Conservation (phyloP, 1,140 invertebrate genomes). For the Aphis craccivora region DNA sequence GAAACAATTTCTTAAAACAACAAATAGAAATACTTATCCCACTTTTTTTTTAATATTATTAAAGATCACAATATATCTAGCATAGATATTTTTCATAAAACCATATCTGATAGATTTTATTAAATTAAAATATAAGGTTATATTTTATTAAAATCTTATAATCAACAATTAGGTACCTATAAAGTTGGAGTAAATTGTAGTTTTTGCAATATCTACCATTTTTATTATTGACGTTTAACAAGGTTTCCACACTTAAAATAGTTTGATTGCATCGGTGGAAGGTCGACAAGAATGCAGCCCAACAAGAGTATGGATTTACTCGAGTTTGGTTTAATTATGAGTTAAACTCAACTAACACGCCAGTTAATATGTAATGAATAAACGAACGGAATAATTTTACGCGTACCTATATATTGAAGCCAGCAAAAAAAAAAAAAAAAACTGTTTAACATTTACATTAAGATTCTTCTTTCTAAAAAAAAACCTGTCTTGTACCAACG, state of each 20-base stretch:
- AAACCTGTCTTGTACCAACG: constrained; percentile 28
- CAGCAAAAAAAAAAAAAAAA: constrained; percentile 26
- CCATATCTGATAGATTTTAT: not conserved
- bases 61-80: no score
- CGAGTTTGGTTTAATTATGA: constrained; percentile 39
- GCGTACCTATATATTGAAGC: not conserved
- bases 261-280: constrained; percentile 10
- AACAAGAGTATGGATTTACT: constrained; percentile 26
- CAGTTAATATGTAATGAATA: constrained; percentile 13
- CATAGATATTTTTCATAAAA: not conserved
- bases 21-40: not conserved
- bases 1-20: not conserved
- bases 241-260: not conserved
- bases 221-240: not conserved
- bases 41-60: not conserved
- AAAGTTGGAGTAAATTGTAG: not conserved
- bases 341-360: not conserved
- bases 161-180: no score
- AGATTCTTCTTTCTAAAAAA: not conserved
- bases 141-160: not conserved
- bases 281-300: constrained; percentile 13
- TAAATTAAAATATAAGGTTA: not conserved
- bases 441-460: constrained; percentile 15
- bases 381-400: constrained; percentile 10
- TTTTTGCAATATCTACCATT: not conserved